Conservation (phyloP, 2,113 vertebrate genomes). For the Theristicus caerulescens region DNA sequence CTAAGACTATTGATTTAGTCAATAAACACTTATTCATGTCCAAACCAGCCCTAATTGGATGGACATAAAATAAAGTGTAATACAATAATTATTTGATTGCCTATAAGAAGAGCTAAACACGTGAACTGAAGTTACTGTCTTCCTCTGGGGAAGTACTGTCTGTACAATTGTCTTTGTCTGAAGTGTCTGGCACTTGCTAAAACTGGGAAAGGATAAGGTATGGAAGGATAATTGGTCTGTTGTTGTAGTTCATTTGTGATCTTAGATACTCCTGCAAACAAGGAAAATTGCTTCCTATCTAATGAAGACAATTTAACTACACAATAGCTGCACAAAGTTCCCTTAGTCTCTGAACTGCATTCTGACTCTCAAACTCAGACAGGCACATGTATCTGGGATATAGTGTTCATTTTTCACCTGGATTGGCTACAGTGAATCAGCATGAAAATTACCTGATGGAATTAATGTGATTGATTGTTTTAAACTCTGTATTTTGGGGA, state of each 20-base stretch:
- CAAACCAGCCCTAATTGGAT: slow-evolving; percentile 31
- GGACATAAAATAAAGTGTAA: slow-evolving; percentile 46
- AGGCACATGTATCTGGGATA: neutral
- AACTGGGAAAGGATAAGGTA: neutral
- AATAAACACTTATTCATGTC: slow-evolving; percentile 49
- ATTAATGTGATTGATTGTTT: neutral
- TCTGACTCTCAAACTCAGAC: neutral
- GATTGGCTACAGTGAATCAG: neutral
- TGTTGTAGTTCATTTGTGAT: neutral
- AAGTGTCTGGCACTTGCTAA: neutral
- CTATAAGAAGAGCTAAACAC: neutral
- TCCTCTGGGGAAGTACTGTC: neutral
- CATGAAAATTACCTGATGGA: neutral
- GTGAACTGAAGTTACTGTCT: neutral
- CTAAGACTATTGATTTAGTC: slow-evolving; percentile 51
- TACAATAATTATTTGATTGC: slow-evolving; percentile 52
- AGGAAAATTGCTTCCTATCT: neutral
- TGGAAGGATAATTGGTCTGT: neutral
- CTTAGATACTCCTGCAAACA: neutral
- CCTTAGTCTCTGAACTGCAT: neutral
- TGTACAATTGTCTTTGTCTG: neutral
- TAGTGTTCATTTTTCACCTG: neutral
- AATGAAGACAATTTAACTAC: neutral
- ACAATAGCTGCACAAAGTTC: neutral
- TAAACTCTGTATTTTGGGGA: neutral